These are phyloP conservation scores for Drosophila recens DNA, from an alignment of 2,888 invertebrate genomes.

Conservation along the genomic window DNA sequence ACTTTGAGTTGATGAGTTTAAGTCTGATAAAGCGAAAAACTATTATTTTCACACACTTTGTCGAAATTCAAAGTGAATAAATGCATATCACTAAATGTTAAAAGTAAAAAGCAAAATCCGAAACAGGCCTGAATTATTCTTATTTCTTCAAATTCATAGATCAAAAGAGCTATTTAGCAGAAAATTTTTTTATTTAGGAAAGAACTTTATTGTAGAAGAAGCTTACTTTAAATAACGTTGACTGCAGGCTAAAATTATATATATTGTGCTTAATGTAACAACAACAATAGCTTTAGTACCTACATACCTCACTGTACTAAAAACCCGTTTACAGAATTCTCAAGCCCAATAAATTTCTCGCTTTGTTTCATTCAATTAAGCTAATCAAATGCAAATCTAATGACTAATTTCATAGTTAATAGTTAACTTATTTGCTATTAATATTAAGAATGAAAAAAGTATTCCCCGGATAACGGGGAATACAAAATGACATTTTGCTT, in stretches of 20 bases:
- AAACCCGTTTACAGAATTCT: neutral
- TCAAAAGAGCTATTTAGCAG: too few species aligned
- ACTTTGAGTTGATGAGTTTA: too few species aligned
- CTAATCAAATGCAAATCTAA: neutral
- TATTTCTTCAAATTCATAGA: too few species aligned
- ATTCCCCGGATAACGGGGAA: neutral
- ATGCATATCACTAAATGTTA: too few species aligned
- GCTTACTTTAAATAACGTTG: too few species aligned
- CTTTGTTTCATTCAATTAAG: neutral
- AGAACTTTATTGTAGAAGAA: too few species aligned
- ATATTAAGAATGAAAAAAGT: neutral
- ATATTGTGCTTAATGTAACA: neutral
- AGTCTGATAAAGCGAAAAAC: too few species aligned
- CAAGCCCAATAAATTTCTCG: neutral
- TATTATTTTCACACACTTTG: too few species aligned
- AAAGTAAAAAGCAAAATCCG: too few species aligned
- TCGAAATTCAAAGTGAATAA: too few species aligned
- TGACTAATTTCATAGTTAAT: neutral
- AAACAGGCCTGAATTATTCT: too few species aligned
- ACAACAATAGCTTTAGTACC: neutral
- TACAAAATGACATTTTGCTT: neutral
- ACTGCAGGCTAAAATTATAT: neutral
- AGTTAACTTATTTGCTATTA: neutral
- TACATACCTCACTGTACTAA: neutral
- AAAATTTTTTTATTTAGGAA: too few species aligned